phyloP scores from a whole-genome alignment of 2,888 invertebrate genomes.

The Pseudeuparius sepicola region DNA sequence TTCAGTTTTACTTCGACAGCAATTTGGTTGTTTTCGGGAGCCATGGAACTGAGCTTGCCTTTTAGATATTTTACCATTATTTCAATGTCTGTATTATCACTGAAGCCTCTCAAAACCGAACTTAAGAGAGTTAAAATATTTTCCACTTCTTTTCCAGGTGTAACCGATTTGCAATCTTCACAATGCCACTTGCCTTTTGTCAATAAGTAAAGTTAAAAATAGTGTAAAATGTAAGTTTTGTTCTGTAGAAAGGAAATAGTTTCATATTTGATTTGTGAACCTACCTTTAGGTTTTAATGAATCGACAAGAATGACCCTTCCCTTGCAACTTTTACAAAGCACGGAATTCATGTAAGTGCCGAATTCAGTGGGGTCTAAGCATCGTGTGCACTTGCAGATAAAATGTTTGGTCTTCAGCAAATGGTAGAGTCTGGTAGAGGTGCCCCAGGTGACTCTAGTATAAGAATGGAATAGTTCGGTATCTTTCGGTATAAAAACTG shows the following conservation, averaged over 20 bases:
- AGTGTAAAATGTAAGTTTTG: no score
- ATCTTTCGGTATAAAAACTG: conserved; percentile 47
- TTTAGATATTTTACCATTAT: conserved; percentile 48
- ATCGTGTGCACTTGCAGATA: conserved; percentile 53
- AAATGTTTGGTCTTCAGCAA: conserved; percentile 59
- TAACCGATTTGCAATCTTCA: conserved; percentile 47
- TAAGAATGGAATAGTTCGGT: conserved; percentile 58
- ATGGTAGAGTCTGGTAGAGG: conserved; percentile 50
- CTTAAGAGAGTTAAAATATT: conserved; percentile 46
- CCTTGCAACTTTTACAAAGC: conserved; percentile 38
- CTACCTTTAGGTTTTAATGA: no score
- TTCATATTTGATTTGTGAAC: no score
- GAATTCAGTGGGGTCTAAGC: conserved; percentile 56
- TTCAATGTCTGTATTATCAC: conserved; percentile 43
- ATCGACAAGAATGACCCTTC: no score
- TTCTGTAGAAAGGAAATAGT: no score
- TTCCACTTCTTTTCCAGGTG: conserved; percentile 44
- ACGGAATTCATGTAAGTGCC: conserved; percentile 38
- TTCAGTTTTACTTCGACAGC: conserved; percentile 53
- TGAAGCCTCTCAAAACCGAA: conserved; percentile 44
- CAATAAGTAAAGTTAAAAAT: no score
- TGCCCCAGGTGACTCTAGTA: conserved; percentile 57
- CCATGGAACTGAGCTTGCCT: conserved; percentile 43
- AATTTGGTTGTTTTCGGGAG: conserved; percentile 52
- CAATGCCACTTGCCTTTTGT: conserved; percentile 55